Base-by-base conservation (phyloP, 2,113 vertebrate species). In the Trichechus manatus region DNA sequence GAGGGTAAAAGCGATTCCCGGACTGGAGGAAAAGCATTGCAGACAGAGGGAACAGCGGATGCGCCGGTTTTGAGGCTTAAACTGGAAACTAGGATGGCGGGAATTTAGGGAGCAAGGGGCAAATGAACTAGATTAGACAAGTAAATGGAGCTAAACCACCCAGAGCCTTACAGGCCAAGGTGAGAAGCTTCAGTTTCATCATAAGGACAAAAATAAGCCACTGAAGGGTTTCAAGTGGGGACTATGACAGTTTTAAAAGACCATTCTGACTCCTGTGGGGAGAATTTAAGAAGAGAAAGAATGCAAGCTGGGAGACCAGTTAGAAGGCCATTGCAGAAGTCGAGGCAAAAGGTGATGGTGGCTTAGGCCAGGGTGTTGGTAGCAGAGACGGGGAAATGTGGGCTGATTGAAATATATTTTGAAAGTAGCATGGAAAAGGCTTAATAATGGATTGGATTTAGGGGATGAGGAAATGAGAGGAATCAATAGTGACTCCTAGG, bases 201-300 rank as follows among this genome's bases (percentile, higher is more conserved):
- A 6, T 61, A 89, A 78, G 70, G 20, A 59, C 47, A 44, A 44
- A 88, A 47, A 50, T 36, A 39, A 83, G 50, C 13, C 31, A 6
- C 15, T 33, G 36, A 20, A 88, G 25, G 15, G 27, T 64, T 81
- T 42, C 47, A 7, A 36, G 83, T 36, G 29, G 29, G 6, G 0
- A 39, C 36, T 33, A 23, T 25, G 47, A 31, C 23, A 4, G 42
- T 50, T 79, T 79, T 74, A 17, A 81, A 87, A 75, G 27, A 36
- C n/a, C 25, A 19, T 31, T 61, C 36, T 29, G 56, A 39, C 64
- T 29, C 23, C 14, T 59, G 42, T 44, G 22, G 36, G 66, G 11
- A 75, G 89, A 92, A 53, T 80, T 85, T 90, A 80, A 42, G 25
- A 42, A 63, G 27, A 63, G 63, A 91, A 72, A 50, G 39, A 86